Evolutionary conservation across 2,797 vertebrate genomes (phyloP), one percentile per base, ranked within the genome.

Genomic region (Buceros bicornis): DNA sequence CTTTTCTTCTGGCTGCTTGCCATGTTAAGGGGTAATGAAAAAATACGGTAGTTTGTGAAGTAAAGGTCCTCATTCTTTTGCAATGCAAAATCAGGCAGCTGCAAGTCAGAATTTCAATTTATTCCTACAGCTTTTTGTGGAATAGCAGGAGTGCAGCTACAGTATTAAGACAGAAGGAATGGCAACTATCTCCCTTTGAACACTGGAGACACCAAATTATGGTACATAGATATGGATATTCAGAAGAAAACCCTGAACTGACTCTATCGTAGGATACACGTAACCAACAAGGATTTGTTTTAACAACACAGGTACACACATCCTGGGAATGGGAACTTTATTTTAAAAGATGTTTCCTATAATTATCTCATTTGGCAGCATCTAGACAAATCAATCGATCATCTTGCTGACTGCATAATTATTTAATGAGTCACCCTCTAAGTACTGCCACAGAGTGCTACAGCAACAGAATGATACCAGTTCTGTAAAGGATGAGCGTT

Each of bases 361-460:
- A 35, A 96, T 97, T 96, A 94, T 93, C 79, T 92, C 31, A 93
- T 90, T 93, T 97, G 78, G 51, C 60, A 94, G 56, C 80, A 93
- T 88, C 74, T 72, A 89, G 65, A 95, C 16, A 42, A 96, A 93
- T 66, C 82, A 94, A 88, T 95, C 1, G 3, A 97, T 97, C n/a
- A 86, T 92, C 97, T 93, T 85, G 47, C 47, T 87, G 35, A 90
- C 65, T 82, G 29, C 31, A 71, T 96, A 92, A 94, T 93, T 96
- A 91, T 77, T 93, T 67, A 90, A 93, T 84, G 51, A 88, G 85
- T 95, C 80, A 78, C 25, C 6, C 29, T 86, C 53, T 56, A 64
- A 81, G 67, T 51, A 69, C 9, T 51, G 35, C 19, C 67, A 70
- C 22, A 51, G 10, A 78, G n/a, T 35, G 25, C 15, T 71, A 33